Base-by-base conservation (phyloP, 2,888 invertebrate species). In the Eristalis tenax region DNA sequence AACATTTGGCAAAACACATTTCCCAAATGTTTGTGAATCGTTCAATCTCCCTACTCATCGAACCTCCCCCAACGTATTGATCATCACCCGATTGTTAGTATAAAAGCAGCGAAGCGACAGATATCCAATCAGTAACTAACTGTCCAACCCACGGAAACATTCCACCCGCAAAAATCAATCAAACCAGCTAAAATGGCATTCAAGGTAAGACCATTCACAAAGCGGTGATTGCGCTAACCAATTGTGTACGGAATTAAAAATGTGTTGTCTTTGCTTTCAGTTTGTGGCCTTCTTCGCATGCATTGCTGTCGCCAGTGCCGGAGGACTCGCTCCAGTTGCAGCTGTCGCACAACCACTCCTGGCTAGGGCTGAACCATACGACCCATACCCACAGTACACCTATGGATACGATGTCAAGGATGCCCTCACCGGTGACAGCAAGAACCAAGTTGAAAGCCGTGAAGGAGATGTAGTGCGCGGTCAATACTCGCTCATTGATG, bases 271-370 rank as follows among this genome's bases (percentile, higher is more conserved):
- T 77, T 59, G 56, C 59, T 65, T 81, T 11, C 66, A 92, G 91
- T 91, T 90, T 84, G 82, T 91, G 77, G 90, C 90, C 68, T 85
- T 91, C 83, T 89, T 92, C 87, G 90, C 91, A 71, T 89, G 91
- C 82, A 88, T 91, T 78, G 91, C 90, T 71, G 90, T 90, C 15
- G 91, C 90, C 88, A 91, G 89, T 85, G 92, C 92, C 40, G 92
- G 92, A 63, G 22, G 90, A 35, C 84, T 91, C 77, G 91, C 91
- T 22, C 75, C 81, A 40, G 64, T 50, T 59, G 73, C 83, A 43
- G 71, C 85, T 35, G 75, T 84, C 11, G 85, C 81, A 22, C 76
- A 77, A 22, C 85, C 85, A 57, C 68, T 85, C 6, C 63, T 85
- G 64, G 81, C 85, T n/a, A 85, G 64, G 50, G 77, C 74, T 38